phyloP scores from a whole-genome alignment of 2,797 vertebrate species.

The Sylvia borin region DNA sequence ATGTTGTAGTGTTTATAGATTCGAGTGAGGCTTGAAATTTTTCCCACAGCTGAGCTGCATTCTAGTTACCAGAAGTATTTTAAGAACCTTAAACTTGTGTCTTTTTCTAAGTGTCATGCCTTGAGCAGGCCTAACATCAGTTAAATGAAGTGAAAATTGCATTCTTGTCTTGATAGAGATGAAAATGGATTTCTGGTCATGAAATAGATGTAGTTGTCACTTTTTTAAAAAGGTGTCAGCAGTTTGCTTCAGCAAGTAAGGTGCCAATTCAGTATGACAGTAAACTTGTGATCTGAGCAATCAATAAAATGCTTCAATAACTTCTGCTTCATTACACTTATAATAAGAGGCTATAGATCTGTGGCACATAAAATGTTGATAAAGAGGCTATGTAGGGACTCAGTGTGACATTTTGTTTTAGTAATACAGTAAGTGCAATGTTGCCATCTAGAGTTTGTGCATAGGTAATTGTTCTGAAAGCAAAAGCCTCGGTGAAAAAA shows the following conservation, averaged over 20 bases:
- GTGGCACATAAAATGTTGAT: constrained; percentile 83
- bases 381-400: constrained; percentile 75
- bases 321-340: constrained; percentile 91
- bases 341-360: constrained; percentile 92
- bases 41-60: constrained; percentile 74
- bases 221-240: constrained; percentile 94
- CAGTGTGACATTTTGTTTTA: constrained; percentile 61
- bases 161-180: constrained; percentile 94
- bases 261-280: constrained; percentile 91
- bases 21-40: constrained; percentile 49
- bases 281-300: constrained; percentile 92
- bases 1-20: constrained; percentile 58
- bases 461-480: constrained; percentile 71
- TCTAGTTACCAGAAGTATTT: constrained; percentile 80
- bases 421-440: constrained; percentile 83
- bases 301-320: constrained; percentile 94
- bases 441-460: constrained; percentile 90
- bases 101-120: constrained; percentile 83
- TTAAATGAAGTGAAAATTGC: constrained; percentile 97
- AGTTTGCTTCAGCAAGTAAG: constrained; percentile 90
- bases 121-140: constrained; percentile 86
- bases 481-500: neutral
- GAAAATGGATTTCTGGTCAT: constrained; percentile 94
- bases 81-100: constrained; percentile 84
- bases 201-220: constrained; percentile 95